These are phyloP conservation scores for Megathymus violae DNA, from an alignment of 1,140 invertebrate species.

Conservation along the genomic window DNA sequence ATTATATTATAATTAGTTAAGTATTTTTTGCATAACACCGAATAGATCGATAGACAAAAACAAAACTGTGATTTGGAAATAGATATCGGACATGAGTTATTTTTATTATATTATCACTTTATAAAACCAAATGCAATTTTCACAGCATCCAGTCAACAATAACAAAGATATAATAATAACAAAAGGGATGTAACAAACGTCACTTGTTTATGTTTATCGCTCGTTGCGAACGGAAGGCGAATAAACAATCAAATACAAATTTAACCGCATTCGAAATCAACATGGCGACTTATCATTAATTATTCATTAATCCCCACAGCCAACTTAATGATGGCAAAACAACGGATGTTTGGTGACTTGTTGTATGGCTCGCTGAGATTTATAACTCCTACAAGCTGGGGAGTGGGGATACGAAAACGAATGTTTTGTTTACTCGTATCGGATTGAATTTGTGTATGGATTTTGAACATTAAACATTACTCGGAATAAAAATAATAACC, in stretches of 20 bases:
- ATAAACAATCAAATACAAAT: conserved; percentile 54
- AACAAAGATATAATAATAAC: background rate
- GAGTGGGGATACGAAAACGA: background rate
- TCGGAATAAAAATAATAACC: no score
- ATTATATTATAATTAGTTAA: no score
- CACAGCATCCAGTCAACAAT: no score
- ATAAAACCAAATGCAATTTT: no score
- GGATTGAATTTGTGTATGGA: background rate
- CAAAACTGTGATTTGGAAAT: no score
- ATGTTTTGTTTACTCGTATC: conserved; percentile 28
- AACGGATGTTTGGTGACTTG: conserved; percentile 41
- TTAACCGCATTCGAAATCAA: conserved; percentile 48
- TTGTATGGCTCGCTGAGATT: conserved; percentile 26
- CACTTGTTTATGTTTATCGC: conserved; percentile 30
- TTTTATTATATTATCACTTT: no score
- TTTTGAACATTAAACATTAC: conserved; percentile 5
- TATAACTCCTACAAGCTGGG: conserved; percentile 20
- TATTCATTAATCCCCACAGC: conserved; percentile 53
- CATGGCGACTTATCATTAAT: conserved; percentile 55
- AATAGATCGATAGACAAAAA: no score
- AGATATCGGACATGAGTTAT: no score
- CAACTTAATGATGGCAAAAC: conserved; percentile 55
- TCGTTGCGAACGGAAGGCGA: conserved; percentile 26
- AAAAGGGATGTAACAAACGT: background rate
- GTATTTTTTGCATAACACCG: no score